Percentiles rank a stretch among this genome's conserved stretches.
These are phyloP conservation scores for Pseudonaja textilis DNA, from an alignment of 2,113 vertebrate species.

Conservation along the genomic window DNA sequence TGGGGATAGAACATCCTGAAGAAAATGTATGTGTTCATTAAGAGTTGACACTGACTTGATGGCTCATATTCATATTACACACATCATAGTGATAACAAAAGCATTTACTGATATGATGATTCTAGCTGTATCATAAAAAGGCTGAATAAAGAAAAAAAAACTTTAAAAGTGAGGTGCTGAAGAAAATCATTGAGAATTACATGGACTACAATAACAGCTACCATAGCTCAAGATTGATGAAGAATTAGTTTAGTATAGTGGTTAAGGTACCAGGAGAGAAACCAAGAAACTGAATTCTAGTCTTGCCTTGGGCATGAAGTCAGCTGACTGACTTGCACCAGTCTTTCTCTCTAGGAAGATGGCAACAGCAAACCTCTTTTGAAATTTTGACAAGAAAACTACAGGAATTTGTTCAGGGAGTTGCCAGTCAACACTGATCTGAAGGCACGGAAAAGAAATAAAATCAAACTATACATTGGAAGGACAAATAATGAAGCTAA, in stretches of 20 bases:
- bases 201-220: neutral
- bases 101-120: neutral
- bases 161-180: neutral
- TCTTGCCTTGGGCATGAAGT: neutral
- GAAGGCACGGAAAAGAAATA: neutral
- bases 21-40: neutral
- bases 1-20: neutral
- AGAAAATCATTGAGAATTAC: neutral
- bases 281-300: neutral
- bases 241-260: neutral
- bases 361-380: neutral
- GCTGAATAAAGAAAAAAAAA: neutral
- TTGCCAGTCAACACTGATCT: neutral
- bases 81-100: neutral
- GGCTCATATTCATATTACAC: neutral
- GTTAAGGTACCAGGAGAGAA: neutral
- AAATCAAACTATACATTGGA: neutral
- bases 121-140: neutral
- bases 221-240: neutral
- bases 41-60: neutral
- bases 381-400: neutral
- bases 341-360: neutral
- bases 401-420: neutral
- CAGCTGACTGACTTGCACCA: neutral
- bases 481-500: neutral